Conservation (phyloP, 2,797 vertebrate genomes). For the Vespertilio murinus region DNA sequence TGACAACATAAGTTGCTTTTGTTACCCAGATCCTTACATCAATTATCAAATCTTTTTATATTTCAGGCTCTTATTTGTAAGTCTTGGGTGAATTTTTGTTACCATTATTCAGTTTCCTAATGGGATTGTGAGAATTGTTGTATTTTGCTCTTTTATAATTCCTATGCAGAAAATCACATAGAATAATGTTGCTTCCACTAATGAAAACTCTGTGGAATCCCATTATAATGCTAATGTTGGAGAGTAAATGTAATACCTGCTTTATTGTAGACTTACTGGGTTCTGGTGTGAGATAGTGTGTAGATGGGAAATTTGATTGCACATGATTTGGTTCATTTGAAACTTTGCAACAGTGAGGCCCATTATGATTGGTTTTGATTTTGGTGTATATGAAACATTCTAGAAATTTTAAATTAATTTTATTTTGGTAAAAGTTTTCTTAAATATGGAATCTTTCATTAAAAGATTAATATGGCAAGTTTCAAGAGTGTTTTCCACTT, state of each 20-base stretch:
- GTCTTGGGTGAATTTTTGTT: conserved; percentile 35
- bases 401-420: conserved; percentile 28
- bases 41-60: background rate
- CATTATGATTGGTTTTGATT: background rate
- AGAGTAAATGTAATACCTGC: background rate
- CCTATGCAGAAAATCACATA: background rate
- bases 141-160: conserved; percentile 6
- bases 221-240: background rate
- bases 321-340: background rate
- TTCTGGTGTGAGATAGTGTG: background rate
- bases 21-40: background rate
- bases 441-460: conserved; percentile 48
- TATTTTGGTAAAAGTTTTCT: background rate
- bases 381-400: background rate
- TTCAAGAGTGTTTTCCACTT: conserved; percentile 17
- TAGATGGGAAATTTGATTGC: background rate
- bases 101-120: background rate
- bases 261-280: background rate
- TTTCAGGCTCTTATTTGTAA: background rate
- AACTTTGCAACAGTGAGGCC: background rate
- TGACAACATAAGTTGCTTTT: background rate
- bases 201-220: background rate
- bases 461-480: background rate
- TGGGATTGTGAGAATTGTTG: background rate
- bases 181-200: conserved; percentile 15